Evolutionary conservation across 1,140 invertebrate genomes (phyloP).

Genomic region (Aphis gossypii): DNA sequence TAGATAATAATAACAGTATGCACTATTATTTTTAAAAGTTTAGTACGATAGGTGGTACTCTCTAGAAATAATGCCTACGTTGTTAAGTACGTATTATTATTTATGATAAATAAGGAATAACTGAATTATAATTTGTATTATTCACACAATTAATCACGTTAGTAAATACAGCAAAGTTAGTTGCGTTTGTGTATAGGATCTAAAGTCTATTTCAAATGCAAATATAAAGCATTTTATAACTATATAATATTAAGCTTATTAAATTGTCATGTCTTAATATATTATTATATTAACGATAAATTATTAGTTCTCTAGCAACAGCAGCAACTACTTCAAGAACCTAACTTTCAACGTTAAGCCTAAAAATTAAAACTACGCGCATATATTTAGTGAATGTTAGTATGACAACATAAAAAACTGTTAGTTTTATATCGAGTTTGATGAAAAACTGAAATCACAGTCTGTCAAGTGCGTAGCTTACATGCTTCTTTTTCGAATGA

Average conservation of each 20-base stretch:
- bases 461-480: conserved; percentile 31
- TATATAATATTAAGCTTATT: conserved; percentile 22
- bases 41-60: not conserved
- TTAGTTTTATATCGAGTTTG: not conserved
- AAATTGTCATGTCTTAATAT: conserved; percentile 5
- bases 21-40: not conserved
- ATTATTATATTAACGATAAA: not conserved
- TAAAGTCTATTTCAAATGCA: not conserved
- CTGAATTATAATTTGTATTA: not conserved
- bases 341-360: not conserved
- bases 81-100: not conserved
- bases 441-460: not conserved
- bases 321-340: conserved; percentile 6
- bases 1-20: not conserved
- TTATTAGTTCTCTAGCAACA: not conserved
- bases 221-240: conserved; percentile 8
- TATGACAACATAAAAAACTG: not conserved
- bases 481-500: conserved; percentile 55
- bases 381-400: not conserved
- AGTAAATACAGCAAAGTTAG: not conserved
- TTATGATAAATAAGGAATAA: not conserved
- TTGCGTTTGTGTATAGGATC: not conserved
- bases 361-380: conserved; percentile 22
- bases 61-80: not conserved
- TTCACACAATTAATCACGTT: not conserved